These are phyloP conservation scores for Crocuta crocuta DNA, from an alignment of 2,113 vertebrate species.

Conservation along the genomic window DNA sequence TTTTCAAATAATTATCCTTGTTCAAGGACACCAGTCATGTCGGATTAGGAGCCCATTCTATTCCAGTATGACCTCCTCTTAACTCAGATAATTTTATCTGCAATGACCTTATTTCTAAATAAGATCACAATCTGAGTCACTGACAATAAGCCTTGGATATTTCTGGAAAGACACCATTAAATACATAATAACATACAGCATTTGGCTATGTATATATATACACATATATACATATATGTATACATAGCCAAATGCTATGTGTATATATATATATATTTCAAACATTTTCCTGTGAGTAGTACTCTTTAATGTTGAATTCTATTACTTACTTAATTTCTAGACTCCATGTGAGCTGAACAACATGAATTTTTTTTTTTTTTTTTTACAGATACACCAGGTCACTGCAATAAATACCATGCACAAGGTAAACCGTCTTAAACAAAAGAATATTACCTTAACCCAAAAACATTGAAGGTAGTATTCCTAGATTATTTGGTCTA, in stretches of 20 bases:
- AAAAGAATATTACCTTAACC: background rate
- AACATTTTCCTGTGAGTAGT: background rate
- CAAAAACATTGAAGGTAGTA: background rate
- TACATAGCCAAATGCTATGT: no score
- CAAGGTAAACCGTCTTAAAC: background rate
- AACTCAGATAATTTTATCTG: no score
- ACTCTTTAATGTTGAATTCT: background rate
- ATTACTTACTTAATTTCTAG: background rate
- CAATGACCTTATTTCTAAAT: background rate
- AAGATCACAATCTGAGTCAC: background rate
- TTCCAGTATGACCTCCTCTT: no score
- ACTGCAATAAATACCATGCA: background rate
- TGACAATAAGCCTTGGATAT: background rate
- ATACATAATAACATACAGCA: background rate
- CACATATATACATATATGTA: no score
- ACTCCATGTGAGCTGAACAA: background rate
- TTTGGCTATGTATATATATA: background rate
- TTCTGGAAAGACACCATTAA: background rate
- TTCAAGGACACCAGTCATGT: no score
- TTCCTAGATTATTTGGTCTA: background rate
- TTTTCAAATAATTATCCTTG: background rate
- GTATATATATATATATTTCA: background rate
- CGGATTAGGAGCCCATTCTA: no score
- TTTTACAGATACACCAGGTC: background rate
- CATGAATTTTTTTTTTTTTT: background rate